Evolutionary conservation across 2,888 invertebrate genomes (phyloP).

Genomic region (Drosophila multiciliata): DNA sequence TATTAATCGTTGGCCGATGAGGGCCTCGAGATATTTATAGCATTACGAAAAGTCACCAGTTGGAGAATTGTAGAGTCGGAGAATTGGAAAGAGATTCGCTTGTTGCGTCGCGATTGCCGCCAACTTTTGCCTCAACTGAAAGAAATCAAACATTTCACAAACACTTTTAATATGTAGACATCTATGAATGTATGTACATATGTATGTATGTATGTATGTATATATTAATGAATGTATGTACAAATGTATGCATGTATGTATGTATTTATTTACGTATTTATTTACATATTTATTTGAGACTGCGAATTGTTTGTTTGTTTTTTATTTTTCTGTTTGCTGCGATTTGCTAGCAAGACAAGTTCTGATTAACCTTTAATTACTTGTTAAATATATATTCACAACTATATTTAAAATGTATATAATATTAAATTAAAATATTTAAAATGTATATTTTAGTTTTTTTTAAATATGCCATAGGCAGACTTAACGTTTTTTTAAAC

Average conservation of each 20-base stretch:
- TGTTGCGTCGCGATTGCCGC: neutral
- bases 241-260: neutral
- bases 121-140: slow-evolving; percentile 19
- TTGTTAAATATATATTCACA: neutral
- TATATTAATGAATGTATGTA: neutral
- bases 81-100: slow-evolving; percentile 15
- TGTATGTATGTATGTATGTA: neutral
- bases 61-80: neutral
- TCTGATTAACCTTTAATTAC: slow-evolving; percentile 1
- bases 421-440: neutral
- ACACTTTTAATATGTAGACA: neutral
- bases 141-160: slow-evolving; percentile 15
- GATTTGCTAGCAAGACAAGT: neutral
- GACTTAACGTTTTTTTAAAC: neutral
- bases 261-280: neutral
- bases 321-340: neutral
- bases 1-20: slow-evolving; percentile 30
- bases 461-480: neutral
- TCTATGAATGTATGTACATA: neutral
- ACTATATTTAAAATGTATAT: neutral
- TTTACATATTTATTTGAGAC: neutral
- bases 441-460: neutral
- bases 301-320: neutral
- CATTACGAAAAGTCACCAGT: neutral
- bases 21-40: slow-evolving; percentile 16